Conservation (phyloP, 1,140 invertebrate species). For the Drosophila bocki region DNA sequence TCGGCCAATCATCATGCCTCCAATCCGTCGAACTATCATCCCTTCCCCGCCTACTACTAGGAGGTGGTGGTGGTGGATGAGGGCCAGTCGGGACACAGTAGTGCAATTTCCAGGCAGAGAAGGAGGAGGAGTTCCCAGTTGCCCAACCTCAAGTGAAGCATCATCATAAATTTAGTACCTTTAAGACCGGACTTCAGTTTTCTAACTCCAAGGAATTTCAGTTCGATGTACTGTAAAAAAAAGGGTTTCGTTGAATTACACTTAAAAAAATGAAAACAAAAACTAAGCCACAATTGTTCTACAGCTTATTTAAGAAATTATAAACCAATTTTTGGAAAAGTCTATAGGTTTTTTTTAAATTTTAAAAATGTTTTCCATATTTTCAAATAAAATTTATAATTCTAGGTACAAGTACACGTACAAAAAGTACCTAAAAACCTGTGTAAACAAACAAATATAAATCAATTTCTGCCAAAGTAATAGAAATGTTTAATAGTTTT, state of each 20-base stretch:
- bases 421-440: background rate
- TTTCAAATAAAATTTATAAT: background rate
- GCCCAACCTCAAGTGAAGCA: background rate
- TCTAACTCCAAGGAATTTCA: background rate
- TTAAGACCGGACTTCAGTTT: background rate
- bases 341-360: background rate
- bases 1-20: constrained; percentile 84
- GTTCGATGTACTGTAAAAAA: constrained; percentile 3
- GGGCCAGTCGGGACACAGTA: constrained; percentile 49
- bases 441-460: no score
- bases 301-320: background rate
- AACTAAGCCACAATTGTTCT: background rate
- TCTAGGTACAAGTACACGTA: background rate
- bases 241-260: background rate
- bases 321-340: no score
- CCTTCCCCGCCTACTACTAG: constrained; percentile 84
- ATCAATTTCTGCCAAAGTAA: no score
- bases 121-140: background rate
- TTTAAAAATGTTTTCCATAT: background rate
- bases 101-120: constrained; percentile 49
- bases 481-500: no score
- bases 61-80: background rate
- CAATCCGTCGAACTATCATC: constrained; percentile 85
- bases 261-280: background rate
- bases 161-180: constrained; percentile 1